Evolutionary conservation across 2,888 invertebrate species (phyloP).

Genomic region (Drosophila neotestacea): DNA sequence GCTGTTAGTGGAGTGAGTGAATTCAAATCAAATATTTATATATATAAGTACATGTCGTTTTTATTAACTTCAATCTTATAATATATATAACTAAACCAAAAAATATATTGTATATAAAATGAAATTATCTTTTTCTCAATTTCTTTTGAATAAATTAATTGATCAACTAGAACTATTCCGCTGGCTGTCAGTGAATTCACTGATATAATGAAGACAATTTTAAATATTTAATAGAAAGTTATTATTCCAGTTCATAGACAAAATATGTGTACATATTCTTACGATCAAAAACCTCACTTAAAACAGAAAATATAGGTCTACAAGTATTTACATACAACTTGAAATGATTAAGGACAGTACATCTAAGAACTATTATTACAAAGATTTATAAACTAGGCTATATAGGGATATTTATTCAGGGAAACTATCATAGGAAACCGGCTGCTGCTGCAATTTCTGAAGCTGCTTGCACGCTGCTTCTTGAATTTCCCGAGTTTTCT

Average conservation of each 20-base stretch:
- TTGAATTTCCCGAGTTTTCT: slow-evolving; percentile 5
- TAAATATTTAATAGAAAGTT: neutral
- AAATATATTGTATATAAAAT: too few relatives aligned
- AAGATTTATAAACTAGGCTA: neutral
- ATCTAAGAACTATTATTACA: neutral
- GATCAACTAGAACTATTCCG: too few relatives aligned
- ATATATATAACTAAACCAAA: too few relatives aligned
- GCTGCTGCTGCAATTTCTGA: slow-evolving; percentile 3
- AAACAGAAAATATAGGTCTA: neutral
- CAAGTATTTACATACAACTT: neutral
- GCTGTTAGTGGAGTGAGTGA: too few relatives aligned
- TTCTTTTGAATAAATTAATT: too few relatives aligned
- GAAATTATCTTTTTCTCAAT: too few relatives aligned
- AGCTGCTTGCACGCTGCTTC: slow-evolving; percentile 18
- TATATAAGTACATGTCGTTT: too few relatives aligned
- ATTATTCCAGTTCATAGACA: neutral
- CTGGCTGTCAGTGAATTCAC: too few relatives aligned
- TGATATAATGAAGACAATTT: too few relatives aligned
- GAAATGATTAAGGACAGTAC: neutral
- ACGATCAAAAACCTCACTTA: neutral
- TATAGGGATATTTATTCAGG: neutral
- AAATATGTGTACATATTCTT: neutral
- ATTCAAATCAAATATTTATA: too few relatives aligned
- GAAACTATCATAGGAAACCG: neutral
- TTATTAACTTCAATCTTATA: too few relatives aligned